Evolutionary conservation across 2,888 invertebrate genomes (phyloP).

Genomic region (Thyatira batis): DNA sequence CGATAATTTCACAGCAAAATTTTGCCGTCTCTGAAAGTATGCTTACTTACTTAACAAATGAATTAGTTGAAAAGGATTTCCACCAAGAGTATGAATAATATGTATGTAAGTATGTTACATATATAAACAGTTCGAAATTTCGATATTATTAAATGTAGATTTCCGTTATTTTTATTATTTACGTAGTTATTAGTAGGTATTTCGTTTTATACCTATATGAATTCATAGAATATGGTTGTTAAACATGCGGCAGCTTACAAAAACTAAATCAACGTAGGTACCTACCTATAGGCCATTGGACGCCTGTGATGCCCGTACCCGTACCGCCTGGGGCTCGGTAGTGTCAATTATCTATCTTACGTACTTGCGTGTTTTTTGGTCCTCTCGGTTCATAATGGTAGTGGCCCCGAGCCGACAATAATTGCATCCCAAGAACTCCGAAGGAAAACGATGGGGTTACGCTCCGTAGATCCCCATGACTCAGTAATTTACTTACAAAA

Average conservation of each 20-base stretch:
- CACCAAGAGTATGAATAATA: too few relatives aligned
- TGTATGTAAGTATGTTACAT: too few relatives aligned
- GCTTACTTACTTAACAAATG: too few relatives aligned
- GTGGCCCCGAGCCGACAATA: conserved; percentile 48
- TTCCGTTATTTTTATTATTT: too few relatives aligned
- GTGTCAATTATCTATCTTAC: conserved; percentile 45
- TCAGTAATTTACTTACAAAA: conserved; percentile 56
- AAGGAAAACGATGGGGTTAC: conserved; percentile 69
- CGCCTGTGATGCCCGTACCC: conserved; percentile 9
- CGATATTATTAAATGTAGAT: too few relatives aligned
- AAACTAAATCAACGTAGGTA: neutral
- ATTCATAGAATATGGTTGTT: neutral
- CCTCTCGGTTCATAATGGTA: conserved; percentile 47
- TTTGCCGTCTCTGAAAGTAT: too few relatives aligned
- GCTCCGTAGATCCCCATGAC: conserved; percentile 66
- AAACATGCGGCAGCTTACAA: neutral
- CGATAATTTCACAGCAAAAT: too few relatives aligned
- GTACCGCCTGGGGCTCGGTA: conserved; percentile 24
- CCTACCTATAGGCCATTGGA: neutral
- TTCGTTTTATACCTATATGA: neutral
- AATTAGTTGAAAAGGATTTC: too few relatives aligned
- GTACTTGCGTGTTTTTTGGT: conserved; percentile 45
- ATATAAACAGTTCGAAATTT: too few relatives aligned
- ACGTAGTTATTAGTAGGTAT: too few relatives aligned
- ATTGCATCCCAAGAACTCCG: conserved; percentile 74